Conservation (phyloP, 1,140 invertebrate species). For the Musca vetustissima region DNA sequence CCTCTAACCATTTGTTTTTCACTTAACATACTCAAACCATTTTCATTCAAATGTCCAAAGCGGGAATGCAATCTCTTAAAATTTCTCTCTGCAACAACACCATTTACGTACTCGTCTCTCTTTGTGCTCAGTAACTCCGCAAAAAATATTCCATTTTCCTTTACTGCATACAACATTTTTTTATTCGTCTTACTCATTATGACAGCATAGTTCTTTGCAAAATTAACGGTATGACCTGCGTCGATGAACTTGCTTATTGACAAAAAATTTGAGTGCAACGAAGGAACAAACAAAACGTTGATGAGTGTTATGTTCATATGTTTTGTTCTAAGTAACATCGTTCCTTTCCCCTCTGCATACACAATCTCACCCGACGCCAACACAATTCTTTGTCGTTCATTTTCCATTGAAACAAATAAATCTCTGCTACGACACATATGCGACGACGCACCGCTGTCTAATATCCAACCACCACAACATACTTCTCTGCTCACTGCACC, state of each 20-base stretch:
- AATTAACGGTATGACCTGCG: neutral
- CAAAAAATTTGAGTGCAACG: no score
- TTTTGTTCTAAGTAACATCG: neutral
- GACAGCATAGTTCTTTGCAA: no score
- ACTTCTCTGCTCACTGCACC: neutral
- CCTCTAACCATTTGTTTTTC: constrained; percentile 11
- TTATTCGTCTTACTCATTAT: neutral
- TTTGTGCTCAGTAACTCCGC: neutral
- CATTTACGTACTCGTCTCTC: neutral
- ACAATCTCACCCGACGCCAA: no score
- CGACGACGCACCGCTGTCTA: no score
- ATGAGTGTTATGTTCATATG: constrained; percentile 12
- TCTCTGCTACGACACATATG: no score
- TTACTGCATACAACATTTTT: neutral
- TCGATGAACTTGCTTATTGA: no score
- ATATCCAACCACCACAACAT: constrained; percentile 15
- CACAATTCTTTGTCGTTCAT: no score
- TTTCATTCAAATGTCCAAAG: neutral
- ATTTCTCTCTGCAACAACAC: neutral
- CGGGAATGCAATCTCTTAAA: neutral
- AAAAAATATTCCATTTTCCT: neutral
- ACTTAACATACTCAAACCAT: neutral
- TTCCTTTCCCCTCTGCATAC: neutral
- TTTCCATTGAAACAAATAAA: no score
- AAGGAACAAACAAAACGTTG: constrained; percentile 12